Evolutionary conservation across 2,888 invertebrate genomes (phyloP).

Genomic region (Pseudococcus longispinus): DNA sequence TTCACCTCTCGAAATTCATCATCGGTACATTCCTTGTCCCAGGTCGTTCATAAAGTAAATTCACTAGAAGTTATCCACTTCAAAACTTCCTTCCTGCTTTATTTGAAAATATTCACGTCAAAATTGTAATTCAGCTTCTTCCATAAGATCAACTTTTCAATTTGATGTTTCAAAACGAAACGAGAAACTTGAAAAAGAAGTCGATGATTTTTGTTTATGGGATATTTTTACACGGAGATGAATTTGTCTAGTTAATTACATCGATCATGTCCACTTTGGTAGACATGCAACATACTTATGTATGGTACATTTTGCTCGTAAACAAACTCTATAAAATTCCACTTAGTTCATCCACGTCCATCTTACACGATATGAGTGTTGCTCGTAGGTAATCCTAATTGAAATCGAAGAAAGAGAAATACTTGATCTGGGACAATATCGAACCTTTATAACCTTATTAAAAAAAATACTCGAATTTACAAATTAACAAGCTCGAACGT

Average conservation of each 20-base stretch:
- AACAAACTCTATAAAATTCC: background rate
- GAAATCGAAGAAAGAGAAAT: background rate
- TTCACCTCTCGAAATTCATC: too few species aligned
- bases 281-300: background rate
- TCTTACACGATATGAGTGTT: too few species aligned
- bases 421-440: constrained; percentile 19
- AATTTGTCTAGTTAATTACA: background rate
- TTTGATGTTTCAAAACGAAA: too few species aligned
- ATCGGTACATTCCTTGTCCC: too few species aligned
- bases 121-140: too few species aligned
- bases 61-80: too few species aligned
- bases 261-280: background rate
- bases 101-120: too few species aligned
- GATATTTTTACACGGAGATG: background rate
- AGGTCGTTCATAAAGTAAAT: too few species aligned
- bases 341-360: too few species aligned
- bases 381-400: background rate
- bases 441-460: constrained; percentile 20
- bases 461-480: background rate
- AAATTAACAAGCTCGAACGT: background rate
- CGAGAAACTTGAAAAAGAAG: background rate
- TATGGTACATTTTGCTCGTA: background rate
- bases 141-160: too few species aligned
- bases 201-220: background rate
- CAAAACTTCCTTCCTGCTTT: too few species aligned